These are phyloP conservation scores for Atlantisia rogersi DNA, from an alignment of 2,113 vertebrate species.

Conservation along the genomic window DNA sequence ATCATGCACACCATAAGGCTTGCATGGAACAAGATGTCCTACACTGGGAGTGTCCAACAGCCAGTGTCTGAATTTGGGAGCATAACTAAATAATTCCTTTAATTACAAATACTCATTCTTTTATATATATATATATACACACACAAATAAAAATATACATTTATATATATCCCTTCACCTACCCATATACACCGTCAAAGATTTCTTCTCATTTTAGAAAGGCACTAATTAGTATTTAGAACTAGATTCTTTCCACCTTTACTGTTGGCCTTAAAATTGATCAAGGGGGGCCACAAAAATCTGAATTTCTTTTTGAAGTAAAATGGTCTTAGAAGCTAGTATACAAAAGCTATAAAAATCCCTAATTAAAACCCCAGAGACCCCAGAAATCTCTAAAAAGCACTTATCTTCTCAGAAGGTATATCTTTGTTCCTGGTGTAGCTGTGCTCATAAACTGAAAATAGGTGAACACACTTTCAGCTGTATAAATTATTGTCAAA, in stretches of 20 bases:
- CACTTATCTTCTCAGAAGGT: slow-evolving; percentile 48
- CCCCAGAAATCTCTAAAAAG: slow-evolving; percentile 31
- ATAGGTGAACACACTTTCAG: slow-evolving; percentile 15
- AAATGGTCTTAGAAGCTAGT: slow-evolving; percentile 43
- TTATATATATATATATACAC: too few species aligned
- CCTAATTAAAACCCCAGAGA: slow-evolving; percentile 71
- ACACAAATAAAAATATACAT: too few species aligned
- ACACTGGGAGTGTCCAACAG: rapidly evolving
- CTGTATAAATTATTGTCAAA: slow-evolving; percentile 48
- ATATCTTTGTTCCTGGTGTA: slow-evolving; percentile 35
- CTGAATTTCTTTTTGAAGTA: slow-evolving; percentile 49
- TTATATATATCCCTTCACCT: too few species aligned
- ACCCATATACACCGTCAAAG: background rate
- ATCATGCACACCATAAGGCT: rapidly evolving
- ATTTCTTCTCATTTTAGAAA: background rate
- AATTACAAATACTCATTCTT: background rate
- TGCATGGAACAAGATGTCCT: background rate
- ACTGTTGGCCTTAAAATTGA: slow-evolving; percentile 48
- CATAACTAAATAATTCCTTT: background rate
- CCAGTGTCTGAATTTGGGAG: background rate
- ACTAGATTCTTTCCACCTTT: background rate
- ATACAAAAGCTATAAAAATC: slow-evolving; percentile 59
- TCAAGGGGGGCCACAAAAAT: slow-evolving; percentile 21
- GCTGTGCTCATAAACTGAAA: slow-evolving; percentile 50
- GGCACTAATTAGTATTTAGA: slow-evolving; percentile 29